Conservation (phyloP, 2,888 invertebrate genomes). For the Ctena decussata region DNA sequence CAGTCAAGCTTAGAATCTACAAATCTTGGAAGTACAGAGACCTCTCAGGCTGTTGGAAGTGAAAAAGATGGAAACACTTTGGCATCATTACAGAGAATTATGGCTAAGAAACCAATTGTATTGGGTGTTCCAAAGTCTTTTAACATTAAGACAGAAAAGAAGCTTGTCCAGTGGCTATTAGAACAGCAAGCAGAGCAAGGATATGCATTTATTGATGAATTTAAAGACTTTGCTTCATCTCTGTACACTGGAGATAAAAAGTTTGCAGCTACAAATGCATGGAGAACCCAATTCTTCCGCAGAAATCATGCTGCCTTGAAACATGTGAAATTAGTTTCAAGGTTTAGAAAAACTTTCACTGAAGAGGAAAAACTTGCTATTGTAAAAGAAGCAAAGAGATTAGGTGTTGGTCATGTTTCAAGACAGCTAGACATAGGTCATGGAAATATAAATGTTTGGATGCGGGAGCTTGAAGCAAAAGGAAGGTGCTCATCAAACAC, state of each 20-base stretch:
- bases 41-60: background rate
- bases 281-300: conserved; percentile 60
- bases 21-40: background rate
- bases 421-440: conserved; percentile 60
- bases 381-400: conserved; percentile 56
- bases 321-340: conserved; percentile 55
- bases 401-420: conserved; percentile 55
- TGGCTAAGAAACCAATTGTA: conserved; percentile 53
- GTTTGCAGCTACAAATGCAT: conserved; percentile 64
- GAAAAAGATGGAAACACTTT: background rate
- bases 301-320: conserved; percentile 60
- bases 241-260: conserved; percentile 59
- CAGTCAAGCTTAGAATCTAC: background rate
- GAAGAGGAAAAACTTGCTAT: conserved; percentile 57
- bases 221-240: conserved; percentile 60
- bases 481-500: background rate
- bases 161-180: conserved; percentile 58
- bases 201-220: conserved; percentile 61
- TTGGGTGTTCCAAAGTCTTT: conserved; percentile 57
- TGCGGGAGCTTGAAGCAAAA: conserved; percentile 43
- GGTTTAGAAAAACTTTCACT: conserved; percentile 62
- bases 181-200: conserved; percentile 56
- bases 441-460: conserved; percentile 60
- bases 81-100: background rate
- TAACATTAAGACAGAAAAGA: conserved; percentile 63